Percentiles rank a stretch among this genome's conserved stretches.
Evolutionary conservation across 2,888 invertebrate species (phyloP).

Genomic region (Eupithecia vulgata): DNA sequence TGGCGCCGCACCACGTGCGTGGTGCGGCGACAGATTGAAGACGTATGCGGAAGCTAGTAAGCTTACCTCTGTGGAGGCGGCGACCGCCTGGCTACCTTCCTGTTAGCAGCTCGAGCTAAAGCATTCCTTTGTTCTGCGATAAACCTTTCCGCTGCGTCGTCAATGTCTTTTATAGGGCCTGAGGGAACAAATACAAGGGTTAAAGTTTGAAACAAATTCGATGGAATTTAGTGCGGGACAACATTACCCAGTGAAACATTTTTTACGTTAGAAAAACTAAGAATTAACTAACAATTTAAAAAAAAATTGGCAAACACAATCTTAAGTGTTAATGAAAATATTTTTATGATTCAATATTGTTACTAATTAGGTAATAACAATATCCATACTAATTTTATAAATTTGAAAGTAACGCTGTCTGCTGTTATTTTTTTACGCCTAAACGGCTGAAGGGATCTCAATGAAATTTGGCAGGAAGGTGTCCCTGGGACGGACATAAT

Average conservation of each 20-base stretch:
- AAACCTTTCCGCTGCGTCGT: slow-evolving; percentile 77
- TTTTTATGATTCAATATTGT: neutral
- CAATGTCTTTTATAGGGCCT: slow-evolving; percentile 76
- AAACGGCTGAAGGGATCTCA: no score
- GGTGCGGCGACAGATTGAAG: no score
- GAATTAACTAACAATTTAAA: no score
- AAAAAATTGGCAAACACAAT: neutral
- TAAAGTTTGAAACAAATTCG: neutral
- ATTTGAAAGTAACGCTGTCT: no score
- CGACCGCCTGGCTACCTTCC: slow-evolving; percentile 58
- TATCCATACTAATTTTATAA: no score
- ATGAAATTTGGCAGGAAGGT: no score
- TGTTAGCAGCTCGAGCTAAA: slow-evolving; percentile 65
- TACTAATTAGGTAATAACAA: no score
- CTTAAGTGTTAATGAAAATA: neutral
- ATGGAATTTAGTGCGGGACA: neutral
- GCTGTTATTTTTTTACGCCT: no score
- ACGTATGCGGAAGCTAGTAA: neutral
- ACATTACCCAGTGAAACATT: no score
- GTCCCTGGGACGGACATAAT: no score
- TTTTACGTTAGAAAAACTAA: no score
- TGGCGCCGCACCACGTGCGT: no score
- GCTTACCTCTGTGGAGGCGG: slow-evolving; percentile 70
- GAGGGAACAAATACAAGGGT: slow-evolving; percentile 13
- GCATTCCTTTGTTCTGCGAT: slow-evolving; percentile 77